Evolutionary conservation across 2,113 vertebrate genomes (phyloP).

Genomic region (Etia nguti): DNA sequence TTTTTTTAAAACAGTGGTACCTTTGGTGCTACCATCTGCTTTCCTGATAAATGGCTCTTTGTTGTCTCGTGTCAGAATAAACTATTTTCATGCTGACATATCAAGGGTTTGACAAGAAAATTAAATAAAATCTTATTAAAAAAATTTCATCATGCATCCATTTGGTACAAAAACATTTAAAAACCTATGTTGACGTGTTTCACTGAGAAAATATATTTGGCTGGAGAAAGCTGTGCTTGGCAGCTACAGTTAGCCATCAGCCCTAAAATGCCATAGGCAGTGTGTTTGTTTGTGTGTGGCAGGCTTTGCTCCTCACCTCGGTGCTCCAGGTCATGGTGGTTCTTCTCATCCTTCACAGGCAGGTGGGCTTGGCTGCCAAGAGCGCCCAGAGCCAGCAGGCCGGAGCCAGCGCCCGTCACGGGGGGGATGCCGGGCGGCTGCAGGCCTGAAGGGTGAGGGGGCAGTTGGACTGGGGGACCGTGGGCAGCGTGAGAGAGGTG

Average conservation of each 20-base stretch:
- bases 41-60: no score
- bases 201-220: neutral
- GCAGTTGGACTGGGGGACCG: constrained; percentile 89
- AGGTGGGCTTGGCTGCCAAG: constrained; percentile 92
- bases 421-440: constrained; percentile 88
- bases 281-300: neutral
- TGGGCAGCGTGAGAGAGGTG: constrained; percentile 94
- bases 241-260: neutral
- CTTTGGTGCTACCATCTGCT: no score
- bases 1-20: no score
- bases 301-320: constrained; percentile 79
- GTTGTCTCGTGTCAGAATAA: neutral
- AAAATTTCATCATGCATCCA: neutral
- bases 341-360: constrained; percentile 94
- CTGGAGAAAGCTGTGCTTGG: neutral
- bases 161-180: neutral
- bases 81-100: neutral
- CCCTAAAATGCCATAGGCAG: neutral
- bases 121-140: neutral
- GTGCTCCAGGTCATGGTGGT: constrained; percentile 94
- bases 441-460: constrained; percentile 88
- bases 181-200: neutral
- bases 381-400: constrained; percentile 86
- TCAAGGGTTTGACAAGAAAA: neutral
- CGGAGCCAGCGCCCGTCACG: constrained; percentile 81